phyloP scores from a whole-genome alignment of 2,888 invertebrate species.

The Drosophila imparisetae region DNA sequence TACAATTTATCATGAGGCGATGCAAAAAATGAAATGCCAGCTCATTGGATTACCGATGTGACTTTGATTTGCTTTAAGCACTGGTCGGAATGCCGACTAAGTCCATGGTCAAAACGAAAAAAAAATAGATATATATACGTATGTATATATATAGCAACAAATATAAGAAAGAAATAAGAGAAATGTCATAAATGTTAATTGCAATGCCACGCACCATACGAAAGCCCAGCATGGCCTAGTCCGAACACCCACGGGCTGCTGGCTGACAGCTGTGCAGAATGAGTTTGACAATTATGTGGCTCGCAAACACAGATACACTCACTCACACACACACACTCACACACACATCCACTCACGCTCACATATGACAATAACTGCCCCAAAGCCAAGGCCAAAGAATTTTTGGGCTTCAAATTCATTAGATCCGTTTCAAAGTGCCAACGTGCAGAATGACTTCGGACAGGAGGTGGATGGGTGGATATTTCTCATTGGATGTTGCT shows the following conservation, averaged over 20 bases:
- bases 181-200: slow-evolving; percentile 78
- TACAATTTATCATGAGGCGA: slow-evolving; percentile 64
- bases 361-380: slow-evolving; percentile 61
- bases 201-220: slow-evolving; percentile 54
- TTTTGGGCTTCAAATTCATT: slow-evolving; percentile 79
- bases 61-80: slow-evolving; percentile 70
- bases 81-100: slow-evolving; percentile 12
- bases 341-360: slow-evolving; percentile 2
- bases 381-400: slow-evolving; percentile 56
- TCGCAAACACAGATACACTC: slow-evolving; percentile 16
- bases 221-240: slow-evolving; percentile 14
- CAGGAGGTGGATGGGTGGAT: not conserved
- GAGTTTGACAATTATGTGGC: slow-evolving; percentile 74
- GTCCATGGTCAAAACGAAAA: not conserved
- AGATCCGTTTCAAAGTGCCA: slow-evolving; percentile 65
- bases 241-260: slow-evolving; percentile 31
- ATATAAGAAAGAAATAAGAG: slow-evolving; percentile 21
- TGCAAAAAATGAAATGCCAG: slow-evolving; percentile 63
- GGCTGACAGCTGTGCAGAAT: slow-evolving; percentile 67
- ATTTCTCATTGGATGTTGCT: slow-evolving; percentile 48
- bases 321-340: slow-evolving; percentile 10
- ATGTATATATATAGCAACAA: not conserved
- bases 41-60: slow-evolving; percentile 73
- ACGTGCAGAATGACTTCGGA: slow-evolving; percentile 40
- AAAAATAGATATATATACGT: not conserved